A percentile compares a stretch with the other conserved stretches of the same genome.
Conservation (phyloP, 2,113 vertebrate genomes). For the Laticauda colubrina region DNA sequence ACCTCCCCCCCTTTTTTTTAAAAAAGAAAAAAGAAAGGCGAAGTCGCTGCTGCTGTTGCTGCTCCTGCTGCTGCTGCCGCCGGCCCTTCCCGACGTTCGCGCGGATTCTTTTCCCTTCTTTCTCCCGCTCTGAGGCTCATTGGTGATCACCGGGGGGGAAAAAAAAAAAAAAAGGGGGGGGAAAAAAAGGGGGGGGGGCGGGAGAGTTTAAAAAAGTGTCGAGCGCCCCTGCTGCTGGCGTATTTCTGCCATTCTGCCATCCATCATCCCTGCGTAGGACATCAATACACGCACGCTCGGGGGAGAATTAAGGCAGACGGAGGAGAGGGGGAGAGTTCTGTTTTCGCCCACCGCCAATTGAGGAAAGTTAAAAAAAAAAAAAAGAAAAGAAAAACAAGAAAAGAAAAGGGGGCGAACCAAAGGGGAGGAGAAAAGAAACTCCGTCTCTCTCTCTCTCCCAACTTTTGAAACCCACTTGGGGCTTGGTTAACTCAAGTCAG, state of each 20-base stretch:
- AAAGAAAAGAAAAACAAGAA: no score
- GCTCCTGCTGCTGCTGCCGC: not conserved
- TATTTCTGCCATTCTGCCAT: conserved; percentile 31
- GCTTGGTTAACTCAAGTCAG: conserved; percentile 43
- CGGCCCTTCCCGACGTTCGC: not conserved
- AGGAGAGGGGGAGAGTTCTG: not conserved
- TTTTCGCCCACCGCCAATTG: conserved; percentile 35
- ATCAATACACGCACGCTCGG: not conserved
- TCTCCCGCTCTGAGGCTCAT: conserved; percentile 5
- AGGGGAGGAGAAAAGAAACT: not conserved
- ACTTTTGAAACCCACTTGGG: conserved; percentile 21
- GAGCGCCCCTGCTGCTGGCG: not conserved
- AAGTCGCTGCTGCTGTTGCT: conserved; percentile 24
- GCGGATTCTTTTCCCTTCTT: not conserved
- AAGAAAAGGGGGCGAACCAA: not conserved
- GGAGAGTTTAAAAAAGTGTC: conserved; percentile 26
- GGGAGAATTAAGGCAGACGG: conserved; percentile 11
- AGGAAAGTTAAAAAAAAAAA: not conserved
- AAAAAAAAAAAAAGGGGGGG: accelerated
- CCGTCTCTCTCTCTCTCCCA: not conserved
- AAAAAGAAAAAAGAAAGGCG: not conserved
- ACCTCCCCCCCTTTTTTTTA: conserved; percentile 5
- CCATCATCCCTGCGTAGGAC: conserved; percentile 26
- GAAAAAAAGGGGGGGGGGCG: not conserved
- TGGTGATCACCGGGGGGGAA: not conserved